Conservation (phyloP, 2,888 invertebrate genomes). For the Polydrusus tereticollis region DNA sequence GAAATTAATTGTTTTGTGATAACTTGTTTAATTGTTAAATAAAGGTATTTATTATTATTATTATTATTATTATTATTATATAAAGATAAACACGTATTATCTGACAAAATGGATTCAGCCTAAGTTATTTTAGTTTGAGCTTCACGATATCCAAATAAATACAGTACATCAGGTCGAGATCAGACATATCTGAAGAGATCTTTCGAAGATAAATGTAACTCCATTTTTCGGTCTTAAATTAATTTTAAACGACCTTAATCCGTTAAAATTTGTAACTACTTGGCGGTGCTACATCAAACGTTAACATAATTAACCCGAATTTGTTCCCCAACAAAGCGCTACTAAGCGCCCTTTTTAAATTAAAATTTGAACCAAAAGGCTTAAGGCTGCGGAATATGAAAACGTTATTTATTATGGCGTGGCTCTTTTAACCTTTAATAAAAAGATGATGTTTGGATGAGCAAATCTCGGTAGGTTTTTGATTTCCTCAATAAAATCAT, state of each 20-base stretch:
- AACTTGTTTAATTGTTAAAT: no score
- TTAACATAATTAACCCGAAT: constrained; percentile 27
- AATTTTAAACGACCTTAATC: constrained; percentile 30
- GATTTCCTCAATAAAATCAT: no score
- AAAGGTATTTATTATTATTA: no score
- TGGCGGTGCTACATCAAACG: constrained; percentile 23
- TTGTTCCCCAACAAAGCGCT: constrained; percentile 13
- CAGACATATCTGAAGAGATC: constrained; percentile 1
- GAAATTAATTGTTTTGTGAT: no score
- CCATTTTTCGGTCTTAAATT: constrained; percentile 33
- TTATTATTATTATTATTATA: no score
- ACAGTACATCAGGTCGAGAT: no score
- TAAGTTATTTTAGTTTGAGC: no score
- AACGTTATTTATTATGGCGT: neutral
- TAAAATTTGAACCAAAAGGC: constrained; percentile 15
- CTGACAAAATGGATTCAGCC: no score
- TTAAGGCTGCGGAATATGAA: constrained; percentile 8
- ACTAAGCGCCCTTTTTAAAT: constrained; percentile 26
- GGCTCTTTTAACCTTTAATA: neutral
- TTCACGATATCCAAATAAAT: no score
- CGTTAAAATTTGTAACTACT: constrained; percentile 30
- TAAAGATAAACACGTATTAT: no score
- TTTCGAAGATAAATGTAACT: constrained; percentile 20
- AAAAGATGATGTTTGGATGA: neutral
- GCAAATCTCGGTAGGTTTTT: no score